Evolutionary conservation across 2,113 vertebrate species (phyloP).

Genomic region (Lethenteron camtschaticum): DNA sequence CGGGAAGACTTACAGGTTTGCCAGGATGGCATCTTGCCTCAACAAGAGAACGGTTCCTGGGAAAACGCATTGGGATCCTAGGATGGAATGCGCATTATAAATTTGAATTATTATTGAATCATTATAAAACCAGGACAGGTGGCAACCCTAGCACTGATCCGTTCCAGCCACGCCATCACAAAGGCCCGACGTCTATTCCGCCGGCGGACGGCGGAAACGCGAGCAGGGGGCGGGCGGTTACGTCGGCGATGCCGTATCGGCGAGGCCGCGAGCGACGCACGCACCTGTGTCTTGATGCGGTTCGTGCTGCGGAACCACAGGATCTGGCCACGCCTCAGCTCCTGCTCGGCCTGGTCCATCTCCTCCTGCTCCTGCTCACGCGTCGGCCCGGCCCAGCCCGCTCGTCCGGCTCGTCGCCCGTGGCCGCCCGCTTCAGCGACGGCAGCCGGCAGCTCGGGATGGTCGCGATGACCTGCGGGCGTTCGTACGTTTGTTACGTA

Average conservation of each 20-base stretch:
- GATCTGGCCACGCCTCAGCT: conserved; percentile 76
- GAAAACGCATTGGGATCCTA: too few species aligned
- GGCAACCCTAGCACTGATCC: not conserved
- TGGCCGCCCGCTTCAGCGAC: not conserved
- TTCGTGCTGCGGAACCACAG: conserved; percentile 95
- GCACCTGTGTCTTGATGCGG: conserved; percentile 97
- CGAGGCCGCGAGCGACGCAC: not conserved
- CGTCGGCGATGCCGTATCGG: not conserved
- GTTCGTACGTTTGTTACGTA: too few species aligned
- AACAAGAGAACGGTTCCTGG: too few species aligned
- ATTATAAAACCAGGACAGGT: not conserved
- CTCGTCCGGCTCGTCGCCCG: not conserved
- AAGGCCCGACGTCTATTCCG: not conserved
- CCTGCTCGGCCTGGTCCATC: conserved; percentile 88
- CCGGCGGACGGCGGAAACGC: not conserved
- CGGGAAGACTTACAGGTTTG: too few species aligned
- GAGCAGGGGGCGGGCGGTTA: not conserved
- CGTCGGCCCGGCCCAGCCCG: conserved; percentile 16
- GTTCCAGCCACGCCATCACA: not conserved
- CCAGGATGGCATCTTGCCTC: too few species aligned
- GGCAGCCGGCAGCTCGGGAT: not conserved
- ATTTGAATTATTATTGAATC: not conserved
- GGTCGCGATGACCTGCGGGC: not conserved
- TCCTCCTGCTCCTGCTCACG: conserved; percentile 53
- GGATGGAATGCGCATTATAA: too few species aligned